Evolutionary conservation across 2,797 vertebrate genomes (phyloP).

Genomic region (Pitangus sulphuratus): DNA sequence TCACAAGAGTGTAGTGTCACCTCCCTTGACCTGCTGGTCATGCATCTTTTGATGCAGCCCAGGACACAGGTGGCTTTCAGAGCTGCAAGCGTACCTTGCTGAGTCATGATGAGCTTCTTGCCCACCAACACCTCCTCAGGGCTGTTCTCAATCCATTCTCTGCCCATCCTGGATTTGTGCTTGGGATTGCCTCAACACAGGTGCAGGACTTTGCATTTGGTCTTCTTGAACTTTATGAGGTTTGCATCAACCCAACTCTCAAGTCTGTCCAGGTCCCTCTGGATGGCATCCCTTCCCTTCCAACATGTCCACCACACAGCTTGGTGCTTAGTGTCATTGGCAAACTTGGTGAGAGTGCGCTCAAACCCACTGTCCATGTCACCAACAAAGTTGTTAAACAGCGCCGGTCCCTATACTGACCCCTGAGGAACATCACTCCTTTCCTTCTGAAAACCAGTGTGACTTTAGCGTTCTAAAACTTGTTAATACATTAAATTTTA

Average conservation of each 20-base stretch:
- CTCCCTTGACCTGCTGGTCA: rapidly evolving
- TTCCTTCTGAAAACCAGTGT: not conserved
- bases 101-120: not conserved
- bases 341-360: not conserved
- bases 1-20: not conserved
- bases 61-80: not conserved
- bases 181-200: not conserved
- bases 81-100: not conserved
- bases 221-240: not conserved
- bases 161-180: not conserved
- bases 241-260: not conserved
- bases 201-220: not conserved
- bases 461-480: not conserved
- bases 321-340: not conserved
- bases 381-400: rapidly evolving
- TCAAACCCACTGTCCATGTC: not conserved
- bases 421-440: not conserved
- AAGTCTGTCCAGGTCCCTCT: not conserved
- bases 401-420: rapidly evolving
- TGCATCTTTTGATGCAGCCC: not conserved
- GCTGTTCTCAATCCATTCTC: not conserved
- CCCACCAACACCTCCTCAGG: not conserved
- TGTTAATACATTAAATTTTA: not conserved
- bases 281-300: not conserved
- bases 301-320: rapidly evolving